Percentiles rank a stretch among this genome's conserved stretches.
phyloP scores from a whole-genome alignment of 2,797 vertebrate species.

The Eremophila alpestris region DNA sequence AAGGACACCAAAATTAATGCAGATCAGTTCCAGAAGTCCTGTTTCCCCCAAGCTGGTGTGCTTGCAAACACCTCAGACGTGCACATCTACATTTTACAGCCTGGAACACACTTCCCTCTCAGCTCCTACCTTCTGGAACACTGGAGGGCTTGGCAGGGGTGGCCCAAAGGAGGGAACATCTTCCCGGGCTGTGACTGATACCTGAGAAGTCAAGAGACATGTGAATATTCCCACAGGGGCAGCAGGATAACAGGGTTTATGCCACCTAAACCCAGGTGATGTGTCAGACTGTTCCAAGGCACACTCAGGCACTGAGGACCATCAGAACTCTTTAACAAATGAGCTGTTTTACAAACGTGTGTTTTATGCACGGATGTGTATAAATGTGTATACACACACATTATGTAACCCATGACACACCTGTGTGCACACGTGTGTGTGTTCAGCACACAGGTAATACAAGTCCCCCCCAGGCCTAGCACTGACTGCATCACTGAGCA shows the following conservation, averaged over 20 bases:
- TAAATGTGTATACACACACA: too few relatives aligned
- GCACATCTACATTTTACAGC: too few relatives aligned
- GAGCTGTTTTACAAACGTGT: not conserved
- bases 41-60: accelerated
- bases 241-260: not conserved
- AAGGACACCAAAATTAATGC: not conserved
- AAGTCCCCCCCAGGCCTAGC: not conserved
- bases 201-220: constrained; percentile 69
- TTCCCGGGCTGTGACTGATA: constrained; percentile 94
- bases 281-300: not conserved
- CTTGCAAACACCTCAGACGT: accelerated
- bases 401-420: accelerated
- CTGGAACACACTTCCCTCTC: accelerated
- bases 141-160: constrained; percentile 87
- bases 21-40: accelerated
- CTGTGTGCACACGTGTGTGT: accelerated
- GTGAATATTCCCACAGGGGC: accelerated
- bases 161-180: constrained; percentile 93
- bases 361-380: not conserved
- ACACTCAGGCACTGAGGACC: not conserved
- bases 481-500: not conserved
- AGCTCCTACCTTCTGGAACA: constrained; percentile 90
- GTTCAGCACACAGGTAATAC: not conserved
- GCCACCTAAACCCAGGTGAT: not conserved
- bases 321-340: not conserved